Evolutionary conservation across 2,113 vertebrate species (phyloP).

Genomic region (Percina caprodes): DNA sequence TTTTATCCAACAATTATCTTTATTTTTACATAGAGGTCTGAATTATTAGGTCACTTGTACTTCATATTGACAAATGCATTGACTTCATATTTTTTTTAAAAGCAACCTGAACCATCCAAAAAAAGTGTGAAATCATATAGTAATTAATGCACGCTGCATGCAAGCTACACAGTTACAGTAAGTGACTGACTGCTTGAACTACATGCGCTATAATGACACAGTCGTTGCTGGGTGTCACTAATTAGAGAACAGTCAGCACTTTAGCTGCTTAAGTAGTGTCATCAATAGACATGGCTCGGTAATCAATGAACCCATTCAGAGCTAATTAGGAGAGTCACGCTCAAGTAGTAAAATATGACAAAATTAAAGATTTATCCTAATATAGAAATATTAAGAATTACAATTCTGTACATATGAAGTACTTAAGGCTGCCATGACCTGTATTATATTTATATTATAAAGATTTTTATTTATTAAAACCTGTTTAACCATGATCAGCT

Average conservation of each 20-base stretch:
- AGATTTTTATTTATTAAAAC: neutral
- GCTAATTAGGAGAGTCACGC: conserved; percentile 73
- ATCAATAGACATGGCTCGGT: conserved; percentile 77
- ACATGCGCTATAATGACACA: conserved; percentile 18
- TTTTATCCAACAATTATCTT: conserved; percentile 6
- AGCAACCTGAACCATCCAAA: neutral
- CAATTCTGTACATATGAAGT: neutral
- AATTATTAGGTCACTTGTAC: neutral
- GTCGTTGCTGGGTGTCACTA: conserved; percentile 44
- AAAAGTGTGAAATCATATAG: neutral
- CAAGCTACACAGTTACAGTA: neutral
- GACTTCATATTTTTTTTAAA: neutral
- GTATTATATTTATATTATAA: neutral
- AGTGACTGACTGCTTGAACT: conserved; percentile 21
- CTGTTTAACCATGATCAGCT: too few species aligned
- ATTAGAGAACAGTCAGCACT: conserved; percentile 69
- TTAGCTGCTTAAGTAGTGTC: conserved; percentile 71
- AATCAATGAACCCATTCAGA: conserved; percentile 82
- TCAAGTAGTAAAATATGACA: conserved; percentile 40
- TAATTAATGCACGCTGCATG: neutral
- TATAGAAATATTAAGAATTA: neutral
- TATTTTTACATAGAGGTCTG: neutral
- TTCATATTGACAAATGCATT: conserved; percentile 17
- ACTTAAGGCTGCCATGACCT: neutral
- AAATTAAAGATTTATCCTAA: conserved; percentile 36